phyloP scores from a whole-genome alignment of 2,113 vertebrate genomes.

The Ctenomys sociabilis region DNA sequence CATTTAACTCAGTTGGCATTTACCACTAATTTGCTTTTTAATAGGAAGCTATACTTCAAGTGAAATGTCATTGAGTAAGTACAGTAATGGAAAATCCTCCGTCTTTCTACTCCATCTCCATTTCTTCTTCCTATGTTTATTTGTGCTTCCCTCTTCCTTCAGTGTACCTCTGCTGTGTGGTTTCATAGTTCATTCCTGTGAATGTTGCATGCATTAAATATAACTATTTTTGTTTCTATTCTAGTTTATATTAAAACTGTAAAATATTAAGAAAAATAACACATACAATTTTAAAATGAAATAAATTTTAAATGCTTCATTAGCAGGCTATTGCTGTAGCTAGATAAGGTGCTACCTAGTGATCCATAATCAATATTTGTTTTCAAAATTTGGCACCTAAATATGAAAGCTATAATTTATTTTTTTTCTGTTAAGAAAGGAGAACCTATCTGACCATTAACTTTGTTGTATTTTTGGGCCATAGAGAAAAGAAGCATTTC shows the following conservation, averaged over 20 bases:
- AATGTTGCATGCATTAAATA: neutral
- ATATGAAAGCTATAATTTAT: neutral
- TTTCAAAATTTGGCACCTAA: neutral
- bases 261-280: conserved; percentile 2
- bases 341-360: neutral
- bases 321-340: neutral
- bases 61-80: neutral
- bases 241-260: neutral
- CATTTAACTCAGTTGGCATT: neutral
- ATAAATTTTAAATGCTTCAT: neutral
- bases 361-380: neutral
- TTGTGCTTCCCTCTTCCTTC: neutral
- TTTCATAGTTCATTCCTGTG: neutral
- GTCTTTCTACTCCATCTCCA: neutral
- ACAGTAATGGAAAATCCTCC: neutral
- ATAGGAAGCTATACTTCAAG: neutral
- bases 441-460: neutral
- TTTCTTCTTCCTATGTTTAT: neutral
- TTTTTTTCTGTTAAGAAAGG: neutral
- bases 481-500: neutral
- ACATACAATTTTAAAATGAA: neutral
- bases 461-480: neutral
- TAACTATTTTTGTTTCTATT: neutral
- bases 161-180: neutral
- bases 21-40: neutral